Evolutionary conservation across 2,113 vertebrate genomes (phyloP).

Genomic region (Geococcyx californianus): DNA sequence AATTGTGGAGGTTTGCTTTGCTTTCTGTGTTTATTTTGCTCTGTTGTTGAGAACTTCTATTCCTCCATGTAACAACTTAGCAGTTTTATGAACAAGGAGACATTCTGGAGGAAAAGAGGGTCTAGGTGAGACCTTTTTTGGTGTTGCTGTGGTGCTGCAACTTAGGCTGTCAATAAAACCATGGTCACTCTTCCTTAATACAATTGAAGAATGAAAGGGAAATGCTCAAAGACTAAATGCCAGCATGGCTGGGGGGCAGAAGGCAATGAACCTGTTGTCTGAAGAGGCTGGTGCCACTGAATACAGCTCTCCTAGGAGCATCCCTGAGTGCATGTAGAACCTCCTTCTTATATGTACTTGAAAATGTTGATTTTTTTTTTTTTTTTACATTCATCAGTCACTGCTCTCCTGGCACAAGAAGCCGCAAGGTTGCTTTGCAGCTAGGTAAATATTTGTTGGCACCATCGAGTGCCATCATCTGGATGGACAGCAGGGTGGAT

Average conservation of each 20-base stretch:
- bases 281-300: neutral
- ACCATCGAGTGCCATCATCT: neutral
- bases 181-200: neutral
- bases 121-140: neutral
- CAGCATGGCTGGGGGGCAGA: neutral
- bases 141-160: neutral
- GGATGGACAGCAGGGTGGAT: neutral
- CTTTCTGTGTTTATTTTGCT: neutral
- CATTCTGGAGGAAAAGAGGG: neutral
- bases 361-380: neutral
- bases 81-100: neutral
- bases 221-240: neutral
- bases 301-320: neutral
- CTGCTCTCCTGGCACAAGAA: neutral
- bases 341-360: neutral
- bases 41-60: neutral
- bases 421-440: neutral
- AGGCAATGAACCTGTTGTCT: neutral
- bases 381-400: neutral
- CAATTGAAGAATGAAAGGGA: neutral
- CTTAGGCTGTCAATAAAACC: neutral
- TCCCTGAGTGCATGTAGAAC: neutral
- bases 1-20: neutral
- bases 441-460: conserved; percentile 14
- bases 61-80: neutral